A percentile compares a stretch with the other conserved stretches of the same genome.
These are phyloP conservation scores for Papilio gigon DNA, from an alignment of 2,888 invertebrate genomes.

Conservation along the genomic window DNA sequence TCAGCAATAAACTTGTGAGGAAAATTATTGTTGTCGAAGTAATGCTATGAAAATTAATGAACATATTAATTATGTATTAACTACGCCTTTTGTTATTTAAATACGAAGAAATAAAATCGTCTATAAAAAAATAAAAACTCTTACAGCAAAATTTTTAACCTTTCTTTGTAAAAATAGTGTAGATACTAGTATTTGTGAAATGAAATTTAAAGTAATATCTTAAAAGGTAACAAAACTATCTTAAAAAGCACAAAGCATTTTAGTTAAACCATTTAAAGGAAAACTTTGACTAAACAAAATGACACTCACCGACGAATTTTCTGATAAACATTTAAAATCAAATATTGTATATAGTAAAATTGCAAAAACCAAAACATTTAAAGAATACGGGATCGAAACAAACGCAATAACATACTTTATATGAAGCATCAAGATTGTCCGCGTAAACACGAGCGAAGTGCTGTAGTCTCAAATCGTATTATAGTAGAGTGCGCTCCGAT, in stretches of 20 bases:
- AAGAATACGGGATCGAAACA: neutral
- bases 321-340: no score
- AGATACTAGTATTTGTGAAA: no score
- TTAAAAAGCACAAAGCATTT: no score
- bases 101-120: neutral
- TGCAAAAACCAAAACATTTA: neutral
- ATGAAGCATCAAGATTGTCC: slow-evolving; percentile 9
- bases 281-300: no score
- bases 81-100: neutral
- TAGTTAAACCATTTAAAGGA: no score
- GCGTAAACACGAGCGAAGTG: slow-evolving; percentile 9
- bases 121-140: no score
- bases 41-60: slow-evolving; percentile 15
- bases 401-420: neutral
- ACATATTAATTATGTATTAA: neutral
- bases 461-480: slow-evolving; percentile 15
- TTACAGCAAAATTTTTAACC: no score
- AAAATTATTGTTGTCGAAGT: slow-evolving; percentile 18
- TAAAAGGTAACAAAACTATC: no score
- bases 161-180: no score
- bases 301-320: no score
- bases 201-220: no score
- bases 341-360: neutral
- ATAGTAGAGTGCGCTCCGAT: slow-evolving; percentile 7
- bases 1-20: slow-evolving; percentile 24